phyloP scores from a whole-genome alignment of 2,888 invertebrate species.

The Scaptodrosophila latifasciaeformis region DNA sequence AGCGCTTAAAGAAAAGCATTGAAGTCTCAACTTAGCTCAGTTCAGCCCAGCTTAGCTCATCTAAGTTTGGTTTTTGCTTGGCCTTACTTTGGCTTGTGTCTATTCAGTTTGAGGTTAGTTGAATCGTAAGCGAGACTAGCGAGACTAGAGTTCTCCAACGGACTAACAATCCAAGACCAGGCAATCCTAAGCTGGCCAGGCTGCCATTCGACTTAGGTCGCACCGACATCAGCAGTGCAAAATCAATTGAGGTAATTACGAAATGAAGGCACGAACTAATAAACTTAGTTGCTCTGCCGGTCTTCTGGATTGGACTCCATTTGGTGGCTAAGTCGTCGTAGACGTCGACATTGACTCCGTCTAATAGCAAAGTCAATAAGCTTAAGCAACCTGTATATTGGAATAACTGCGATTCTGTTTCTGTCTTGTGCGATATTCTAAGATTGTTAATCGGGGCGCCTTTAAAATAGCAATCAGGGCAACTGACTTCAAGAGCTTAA shows the following conservation, averaged over 20 bases:
- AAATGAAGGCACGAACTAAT: slow-evolving; percentile 75
- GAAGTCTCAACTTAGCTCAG: slow-evolving; percentile 30
- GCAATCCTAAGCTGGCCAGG: not conserved
- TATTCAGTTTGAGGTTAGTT: slow-evolving; percentile 5
- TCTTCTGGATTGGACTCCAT: not conserved
- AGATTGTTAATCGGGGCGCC: too few species aligned
- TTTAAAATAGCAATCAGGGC: slow-evolving; percentile 44
- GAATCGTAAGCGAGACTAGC: too few species aligned
- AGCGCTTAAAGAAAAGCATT: slow-evolving; percentile 64
- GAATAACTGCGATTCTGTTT: not conserved
- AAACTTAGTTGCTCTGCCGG: slow-evolving; percentile 54
- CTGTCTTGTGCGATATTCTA: too few species aligned
- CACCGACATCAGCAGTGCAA: slow-evolving; percentile 65
- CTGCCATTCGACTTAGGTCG: slow-evolving; percentile 9
- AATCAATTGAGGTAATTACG: slow-evolving; percentile 74
- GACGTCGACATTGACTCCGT: slow-evolving; percentile 31
- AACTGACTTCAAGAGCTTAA: slow-evolving; percentile 50
- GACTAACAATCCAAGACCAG: slow-evolving; percentile 7
- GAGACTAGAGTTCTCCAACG: too few species aligned
- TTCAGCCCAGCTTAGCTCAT: not conserved
- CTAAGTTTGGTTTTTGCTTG: slow-evolving; percentile 21
- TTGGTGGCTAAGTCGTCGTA: slow-evolving; percentile 39
- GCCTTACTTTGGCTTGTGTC: slow-evolving; percentile 34
- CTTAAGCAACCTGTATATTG: slow-evolving; percentile 17
- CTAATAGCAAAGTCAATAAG: slow-evolving; percentile 58